These are phyloP conservation scores for Leptothorax acervorum DNA, from an alignment of 2,888 invertebrate species.

Conservation along the genomic window DNA sequence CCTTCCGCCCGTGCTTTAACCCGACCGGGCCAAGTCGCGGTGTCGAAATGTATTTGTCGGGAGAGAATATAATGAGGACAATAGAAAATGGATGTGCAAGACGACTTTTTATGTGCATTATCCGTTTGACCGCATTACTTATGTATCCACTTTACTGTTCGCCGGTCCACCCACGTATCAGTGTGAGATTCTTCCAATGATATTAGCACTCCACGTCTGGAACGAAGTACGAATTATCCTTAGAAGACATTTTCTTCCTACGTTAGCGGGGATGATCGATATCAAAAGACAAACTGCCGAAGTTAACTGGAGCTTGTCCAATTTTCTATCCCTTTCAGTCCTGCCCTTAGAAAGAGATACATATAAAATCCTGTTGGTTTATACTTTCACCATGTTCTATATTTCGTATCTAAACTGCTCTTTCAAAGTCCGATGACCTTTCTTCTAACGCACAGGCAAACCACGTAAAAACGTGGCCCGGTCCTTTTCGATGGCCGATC, in stretches of 20 bases:
- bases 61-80: neutral
- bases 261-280: neutral
- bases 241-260: neutral
- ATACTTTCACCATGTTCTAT: neutral
- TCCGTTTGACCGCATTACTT: conserved; percentile 36
- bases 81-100: conserved; percentile 31
- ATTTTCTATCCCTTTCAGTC: neutral
- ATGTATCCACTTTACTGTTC: conserved; percentile 43
- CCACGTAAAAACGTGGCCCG: neutral
- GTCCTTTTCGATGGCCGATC: neutral
- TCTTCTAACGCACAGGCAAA: neutral
- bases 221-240: neutral
- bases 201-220: neutral
- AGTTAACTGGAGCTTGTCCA: neutral
- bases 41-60: neutral
- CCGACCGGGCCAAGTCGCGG: neutral
- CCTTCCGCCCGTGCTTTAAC: neutral
- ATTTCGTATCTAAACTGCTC: neutral
- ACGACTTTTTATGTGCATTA: conserved; percentile 61
- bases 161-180: conserved; percentile 58
- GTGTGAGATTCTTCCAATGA: neutral
- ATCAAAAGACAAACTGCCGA: neutral
- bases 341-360: neutral
- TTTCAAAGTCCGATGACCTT: neutral
- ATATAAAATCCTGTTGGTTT: neutral